Conservation (phyloP, 1,140 invertebrate genomes). For the Probaryconus sp. region DNA sequence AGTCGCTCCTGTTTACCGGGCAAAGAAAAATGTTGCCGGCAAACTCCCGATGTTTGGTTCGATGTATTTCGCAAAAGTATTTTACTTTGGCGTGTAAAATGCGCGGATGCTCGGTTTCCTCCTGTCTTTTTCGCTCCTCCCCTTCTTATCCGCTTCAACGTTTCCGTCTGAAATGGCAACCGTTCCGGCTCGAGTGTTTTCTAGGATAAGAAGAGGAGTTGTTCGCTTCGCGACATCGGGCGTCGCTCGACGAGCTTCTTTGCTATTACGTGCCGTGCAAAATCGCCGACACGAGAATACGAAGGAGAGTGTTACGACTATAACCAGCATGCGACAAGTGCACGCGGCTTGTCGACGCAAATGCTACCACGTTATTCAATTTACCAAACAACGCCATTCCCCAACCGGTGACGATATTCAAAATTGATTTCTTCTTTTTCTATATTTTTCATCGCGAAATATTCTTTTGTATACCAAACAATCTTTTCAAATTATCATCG, state of each 20-base stretch:
- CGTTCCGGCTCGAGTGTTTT: slow-evolving; percentile 53
- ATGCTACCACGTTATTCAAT: slow-evolving; percentile 37
- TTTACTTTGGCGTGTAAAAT: slow-evolving; percentile 3
- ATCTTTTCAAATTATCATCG: no score
- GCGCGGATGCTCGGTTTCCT: slow-evolving; percentile 2
- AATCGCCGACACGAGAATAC: slow-evolving; percentile 28
- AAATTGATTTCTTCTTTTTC: slow-evolving; percentile 1
- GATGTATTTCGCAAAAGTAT: neutral
- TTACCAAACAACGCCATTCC: slow-evolving; percentile 11
- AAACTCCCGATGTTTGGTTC: no score
- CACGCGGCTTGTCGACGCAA: slow-evolving; percentile 28
- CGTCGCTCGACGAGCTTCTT: slow-evolving; percentile 4
- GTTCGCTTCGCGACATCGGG: slow-evolving; percentile 15
- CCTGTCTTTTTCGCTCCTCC: neutral
- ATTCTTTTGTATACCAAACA: no score
- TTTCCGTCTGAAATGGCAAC: slow-evolving; percentile 50
- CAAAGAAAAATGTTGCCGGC: no score
- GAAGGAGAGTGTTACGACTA: slow-evolving; percentile 8
- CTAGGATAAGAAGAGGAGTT: slow-evolving; percentile 31
- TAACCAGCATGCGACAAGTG: slow-evolving; percentile 38
- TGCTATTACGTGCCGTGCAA: neutral
- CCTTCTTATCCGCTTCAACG: slow-evolving; percentile 14
- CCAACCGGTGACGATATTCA: neutral
- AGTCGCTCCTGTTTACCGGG: no score
- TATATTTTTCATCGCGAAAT: neutral